Evolutionary conservation across 1,140 invertebrate genomes (phyloP).

Genomic region (Tetranychus cinnabarinus): DNA sequence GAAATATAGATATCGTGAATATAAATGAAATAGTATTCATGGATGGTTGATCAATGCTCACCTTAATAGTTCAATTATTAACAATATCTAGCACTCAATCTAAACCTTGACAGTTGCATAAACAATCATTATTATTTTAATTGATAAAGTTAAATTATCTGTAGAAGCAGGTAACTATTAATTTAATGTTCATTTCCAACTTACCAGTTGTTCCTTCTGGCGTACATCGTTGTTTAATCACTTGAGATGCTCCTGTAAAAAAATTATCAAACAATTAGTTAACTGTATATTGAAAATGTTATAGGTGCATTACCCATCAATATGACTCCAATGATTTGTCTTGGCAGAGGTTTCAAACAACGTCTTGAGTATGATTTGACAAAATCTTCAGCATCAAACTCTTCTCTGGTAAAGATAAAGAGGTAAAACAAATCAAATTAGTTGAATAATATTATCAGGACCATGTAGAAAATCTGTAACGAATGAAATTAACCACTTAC

Average conservation of each 20-base stretch:
- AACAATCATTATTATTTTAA: no score
- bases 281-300: background rate
- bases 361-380: slow-evolving; percentile 5
- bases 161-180: no score
- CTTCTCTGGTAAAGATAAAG: slow-evolving; percentile 1
- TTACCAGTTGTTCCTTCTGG: slow-evolving; percentile 8
- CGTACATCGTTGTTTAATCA: slow-evolving; percentile 4
- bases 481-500: background rate
- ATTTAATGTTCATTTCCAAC: no score
- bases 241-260: slow-evolving; percentile 4
- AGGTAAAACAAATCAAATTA: background rate
- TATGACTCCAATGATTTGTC: slow-evolving; percentile 5
- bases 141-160: no score
- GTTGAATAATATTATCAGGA: background rate
- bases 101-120: no score
- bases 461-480: no score
- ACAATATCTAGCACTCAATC: no score
- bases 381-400: slow-evolving; percentile 8
- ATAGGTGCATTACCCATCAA: background rate
- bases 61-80: background rate
- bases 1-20: no score
- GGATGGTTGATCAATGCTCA: no score
- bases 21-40: no score
- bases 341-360: slow-evolving; percentile 3
- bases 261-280: background rate